phyloP scores from a whole-genome alignment of 1,140 invertebrate genomes.

The Proctacanthus coquilletti region DNA sequence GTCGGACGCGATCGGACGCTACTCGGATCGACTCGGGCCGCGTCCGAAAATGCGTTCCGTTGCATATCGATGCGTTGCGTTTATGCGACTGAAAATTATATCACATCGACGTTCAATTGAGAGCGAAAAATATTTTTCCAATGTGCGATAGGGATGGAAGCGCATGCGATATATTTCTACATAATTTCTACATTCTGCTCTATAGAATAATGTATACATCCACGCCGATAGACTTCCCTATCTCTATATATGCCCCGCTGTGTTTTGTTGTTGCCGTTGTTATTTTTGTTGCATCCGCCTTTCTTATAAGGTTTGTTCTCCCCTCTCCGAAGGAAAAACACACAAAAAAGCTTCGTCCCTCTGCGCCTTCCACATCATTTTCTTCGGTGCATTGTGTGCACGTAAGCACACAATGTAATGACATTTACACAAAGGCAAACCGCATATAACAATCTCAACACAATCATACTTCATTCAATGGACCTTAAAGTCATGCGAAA shows the following conservation, averaged over 20 bases:
- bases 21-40: constrained; percentile 30
- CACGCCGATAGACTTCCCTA: background rate
- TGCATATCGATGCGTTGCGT: constrained; percentile 32
- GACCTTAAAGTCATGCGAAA: too few relatives aligned
- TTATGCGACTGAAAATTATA: constrained; percentile 25
- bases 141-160: constrained; percentile 4
- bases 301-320: background rate
- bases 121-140: constrained; percentile 6
- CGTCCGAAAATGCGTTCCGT: constrained; percentile 33
- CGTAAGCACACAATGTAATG: too few relatives aligned
- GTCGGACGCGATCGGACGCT: constrained; percentile 29
- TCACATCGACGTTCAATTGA: constrained; percentile 5
- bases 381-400: background rate
- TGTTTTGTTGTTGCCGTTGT: background rate
- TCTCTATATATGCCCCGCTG: background rate
- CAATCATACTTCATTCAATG: too few relatives aligned
- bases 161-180: constrained; percentile 3
- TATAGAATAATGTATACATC: background rate
- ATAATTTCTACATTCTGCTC: background rate
- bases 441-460: too few relatives aligned
- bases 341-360: too few relatives aligned
- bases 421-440: too few relatives aligned
- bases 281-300: background rate
- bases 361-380: background rate
- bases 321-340: too few relatives aligned